Base-by-base conservation (phyloP, 2,888 invertebrate genomes). In the Drepana falcataria region DNA sequence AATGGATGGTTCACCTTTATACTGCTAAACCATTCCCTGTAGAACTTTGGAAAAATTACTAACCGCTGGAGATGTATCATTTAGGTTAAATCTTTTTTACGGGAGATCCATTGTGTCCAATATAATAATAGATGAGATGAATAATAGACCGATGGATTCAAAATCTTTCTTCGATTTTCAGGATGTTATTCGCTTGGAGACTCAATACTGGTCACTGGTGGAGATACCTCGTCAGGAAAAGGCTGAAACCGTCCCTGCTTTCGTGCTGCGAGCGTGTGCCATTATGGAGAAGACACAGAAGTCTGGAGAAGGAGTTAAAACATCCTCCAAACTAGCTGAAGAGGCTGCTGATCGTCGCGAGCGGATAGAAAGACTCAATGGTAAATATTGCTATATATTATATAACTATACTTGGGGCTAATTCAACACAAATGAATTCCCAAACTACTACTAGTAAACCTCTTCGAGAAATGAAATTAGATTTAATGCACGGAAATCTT, bases 151-250 rank as follows among this genome's bases (percentile, higher is more conserved):
- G 21, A 21, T 21, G 21, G 21, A 37, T 37, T 4, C 5, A 5
- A 37, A 37, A 37, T 5, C 37, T 37, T 37, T 37, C 37, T 6
- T 21, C 33, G 60, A 40, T n/a, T 51, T 83, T 6, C 87, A 97
- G 97, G 97, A 97, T 71, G 97, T 97, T 48, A 96, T 97, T 64
- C 95, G 96, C 64, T 91, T 97, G 74, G 97, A 97, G 90, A 96
- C 97, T 4, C 96, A 97, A 79, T 97, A 98, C 87, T 98, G 98
- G 98, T 96, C 97, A 4, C 87, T 98, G 71, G 96, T 98, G 57
- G 98, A 98, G 84, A 96, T 98, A 58, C 98, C 98, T 47, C 95
- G 96, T 60, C 98, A 98, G 81, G 97, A 98, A 81, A 97, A 97
- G 79, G 97, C 97, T 69, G 98, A 98, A 88, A 97, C 97, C 2